Percentiles rank a stretch among this genome's conserved stretches.
These are phyloP conservation scores for Antitype chi DNA, from an alignment of 2,888 invertebrate genomes.

Conservation along the genomic window DNA sequence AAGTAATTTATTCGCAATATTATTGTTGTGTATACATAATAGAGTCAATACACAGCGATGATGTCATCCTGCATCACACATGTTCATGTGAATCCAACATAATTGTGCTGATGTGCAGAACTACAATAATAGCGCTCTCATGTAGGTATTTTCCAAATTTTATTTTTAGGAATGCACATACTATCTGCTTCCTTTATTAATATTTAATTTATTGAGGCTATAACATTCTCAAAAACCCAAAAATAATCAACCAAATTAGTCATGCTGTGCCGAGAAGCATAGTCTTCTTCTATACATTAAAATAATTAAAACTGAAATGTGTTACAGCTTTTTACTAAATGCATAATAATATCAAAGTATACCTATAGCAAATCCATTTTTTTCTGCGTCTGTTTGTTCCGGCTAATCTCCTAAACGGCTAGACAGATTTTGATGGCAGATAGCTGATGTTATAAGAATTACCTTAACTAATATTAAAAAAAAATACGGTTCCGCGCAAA, in stretches of 20 bases:
- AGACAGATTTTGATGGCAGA: too few species aligned
- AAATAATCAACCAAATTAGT: neutral
- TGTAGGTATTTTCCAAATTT: conserved; percentile 32
- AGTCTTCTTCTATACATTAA: too few species aligned
- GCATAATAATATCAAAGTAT: neutral
- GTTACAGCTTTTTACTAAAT: too few species aligned
- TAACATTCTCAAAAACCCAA: neutral
- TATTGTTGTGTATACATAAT: conserved; percentile 56
- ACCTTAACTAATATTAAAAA: too few species aligned
- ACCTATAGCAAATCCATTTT: too few species aligned
- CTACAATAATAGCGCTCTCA: conserved; percentile 41
- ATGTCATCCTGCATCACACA: conserved; percentile 67
- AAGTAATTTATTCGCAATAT: conserved; percentile 57
- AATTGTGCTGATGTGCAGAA: conserved; percentile 53
- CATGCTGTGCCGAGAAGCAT: neutral
- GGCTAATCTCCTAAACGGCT: too few species aligned
- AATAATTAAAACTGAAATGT: too few species aligned
- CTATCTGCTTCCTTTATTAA: conserved; percentile 1
- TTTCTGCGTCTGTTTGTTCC: too few species aligned
- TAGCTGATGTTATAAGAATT: too few species aligned
- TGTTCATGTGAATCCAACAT: conserved; percentile 57
- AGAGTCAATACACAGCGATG: conserved; percentile 62
- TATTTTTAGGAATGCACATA: conserved; percentile 20
- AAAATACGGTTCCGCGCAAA: too few species aligned
- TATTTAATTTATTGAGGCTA: conserved; percentile 12